Conservation (phyloP, 2,888 invertebrate genomes). For the Sarcophaga subvicina region DNA sequence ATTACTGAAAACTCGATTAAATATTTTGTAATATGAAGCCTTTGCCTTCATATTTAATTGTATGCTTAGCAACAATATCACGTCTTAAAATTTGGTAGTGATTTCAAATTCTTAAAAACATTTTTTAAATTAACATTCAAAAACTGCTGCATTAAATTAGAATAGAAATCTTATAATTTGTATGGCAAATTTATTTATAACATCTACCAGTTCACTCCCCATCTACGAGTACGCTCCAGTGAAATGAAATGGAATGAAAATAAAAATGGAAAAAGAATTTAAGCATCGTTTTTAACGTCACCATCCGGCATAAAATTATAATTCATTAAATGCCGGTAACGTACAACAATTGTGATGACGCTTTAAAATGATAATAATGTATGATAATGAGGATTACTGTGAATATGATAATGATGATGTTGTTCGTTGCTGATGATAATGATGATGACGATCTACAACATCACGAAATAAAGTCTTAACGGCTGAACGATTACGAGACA, state of each 20-base stretch:
- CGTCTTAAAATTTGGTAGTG: neutral
- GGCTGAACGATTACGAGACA: slow-evolving; percentile 68
- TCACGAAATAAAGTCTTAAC: slow-evolving; percentile 67
- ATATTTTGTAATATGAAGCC: neutral
- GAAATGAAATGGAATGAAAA: slow-evolving; percentile 4
- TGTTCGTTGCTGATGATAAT: neutral
- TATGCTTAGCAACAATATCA: neutral
- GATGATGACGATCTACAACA: slow-evolving; percentile 48
- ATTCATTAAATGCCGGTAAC: slow-evolving; percentile 33
- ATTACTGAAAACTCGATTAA: too few species aligned
- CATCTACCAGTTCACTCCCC: neutral
- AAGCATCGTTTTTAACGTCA: slow-evolving; percentile 55
- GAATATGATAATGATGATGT: neutral
- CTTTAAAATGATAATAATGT: neutral
- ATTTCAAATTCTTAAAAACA: neutral
- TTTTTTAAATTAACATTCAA: neutral
- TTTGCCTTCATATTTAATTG: too few species aligned
- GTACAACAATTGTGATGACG: neutral
- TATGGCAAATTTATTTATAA: too few species aligned
- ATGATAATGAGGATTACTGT: slow-evolving; percentile 13
- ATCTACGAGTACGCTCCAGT: neutral
- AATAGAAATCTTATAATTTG: slow-evolving; percentile 6
- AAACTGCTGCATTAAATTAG: neutral
- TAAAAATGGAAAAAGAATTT: slow-evolving; percentile 18
- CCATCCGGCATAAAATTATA: slow-evolving; percentile 33